Percentiles rank a stretch among this genome's conserved stretches.
These are phyloP conservation scores for Tipula helvola DNA, from an alignment of 2,888 invertebrate genomes.

Conservation along the genomic window DNA sequence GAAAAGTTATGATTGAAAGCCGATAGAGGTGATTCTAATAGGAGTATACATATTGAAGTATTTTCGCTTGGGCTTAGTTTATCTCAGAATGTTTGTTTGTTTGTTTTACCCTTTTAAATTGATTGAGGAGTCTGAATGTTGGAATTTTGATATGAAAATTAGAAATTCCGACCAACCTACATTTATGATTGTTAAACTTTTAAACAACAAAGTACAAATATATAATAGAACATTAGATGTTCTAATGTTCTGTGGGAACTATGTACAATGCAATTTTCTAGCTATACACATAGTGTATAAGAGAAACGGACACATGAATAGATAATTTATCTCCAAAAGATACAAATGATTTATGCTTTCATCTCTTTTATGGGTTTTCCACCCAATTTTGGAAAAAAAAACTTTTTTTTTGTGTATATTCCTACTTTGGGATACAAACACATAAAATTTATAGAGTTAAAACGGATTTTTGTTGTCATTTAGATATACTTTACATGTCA, in stretches of 20 bases:
- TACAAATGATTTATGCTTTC: slow-evolving; percentile 4
- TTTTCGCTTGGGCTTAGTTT: too few relatives aligned
- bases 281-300: not conserved
- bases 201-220: too few relatives aligned
- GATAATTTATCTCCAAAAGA: not conserved
- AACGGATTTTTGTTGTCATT: slow-evolving; percentile 4
- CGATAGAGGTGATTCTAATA: too few relatives aligned
- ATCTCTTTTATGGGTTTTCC: not conserved
- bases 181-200: not conserved
- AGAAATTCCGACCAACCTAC: too few relatives aligned
- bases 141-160: too few relatives aligned
- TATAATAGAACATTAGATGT: not conserved
- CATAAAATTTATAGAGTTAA: slow-evolving; percentile 4
- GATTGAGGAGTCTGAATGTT: too few relatives aligned
- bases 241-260: not conserved
- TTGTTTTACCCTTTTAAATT: too few relatives aligned
- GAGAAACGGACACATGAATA: not conserved
- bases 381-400: not conserved
- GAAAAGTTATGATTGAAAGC: too few relatives aligned
- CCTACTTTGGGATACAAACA: not conserved
- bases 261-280: not conserved
- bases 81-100: too few relatives aligned
- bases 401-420: not conserved
- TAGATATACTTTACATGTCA: slow-evolving; percentile 4
- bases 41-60: too few relatives aligned